Evolutionary conservation across 2,113 vertebrate species (phyloP).

Genomic region (Cynopterus brachyotis): DNA sequence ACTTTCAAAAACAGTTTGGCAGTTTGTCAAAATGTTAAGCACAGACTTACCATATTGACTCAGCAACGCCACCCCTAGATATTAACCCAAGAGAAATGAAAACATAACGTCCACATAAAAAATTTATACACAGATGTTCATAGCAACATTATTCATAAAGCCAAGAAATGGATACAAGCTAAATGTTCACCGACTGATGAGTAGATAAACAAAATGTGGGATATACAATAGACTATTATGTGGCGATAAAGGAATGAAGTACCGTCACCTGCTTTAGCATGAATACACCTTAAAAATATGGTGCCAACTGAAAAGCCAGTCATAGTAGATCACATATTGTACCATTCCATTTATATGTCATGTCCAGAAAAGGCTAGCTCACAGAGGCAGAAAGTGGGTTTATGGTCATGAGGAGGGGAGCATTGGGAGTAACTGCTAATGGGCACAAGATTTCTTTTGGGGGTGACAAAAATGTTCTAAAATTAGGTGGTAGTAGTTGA

Average conservation of each 20-base stretch:
- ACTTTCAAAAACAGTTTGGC: neutral
- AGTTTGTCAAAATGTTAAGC: neutral
- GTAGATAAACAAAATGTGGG: neutral
- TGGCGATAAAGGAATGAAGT: neutral
- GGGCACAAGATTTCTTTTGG: neutral
- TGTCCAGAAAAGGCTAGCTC: neutral
- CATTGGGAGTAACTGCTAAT: neutral
- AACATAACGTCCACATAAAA: neutral
- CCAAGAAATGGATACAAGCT: neutral
- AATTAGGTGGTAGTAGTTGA: neutral
- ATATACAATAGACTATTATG: neutral
- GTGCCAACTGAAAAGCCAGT: neutral
- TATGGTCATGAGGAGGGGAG: neutral
- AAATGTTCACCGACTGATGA: neutral
- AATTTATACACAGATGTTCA: neutral
- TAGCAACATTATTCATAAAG: neutral
- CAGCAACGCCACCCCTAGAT: neutral
- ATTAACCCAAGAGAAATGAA: neutral
- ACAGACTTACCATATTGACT: neutral
- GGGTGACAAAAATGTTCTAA: neutral
- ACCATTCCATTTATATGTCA: neutral
- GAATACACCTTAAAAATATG: neutral
- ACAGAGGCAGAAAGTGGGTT: neutral
- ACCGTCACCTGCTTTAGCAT: neutral
- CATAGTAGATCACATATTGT: neutral